Conservation (phyloP, 1,140 invertebrate genomes). For the Camponotus pennsylvanicus region DNA sequence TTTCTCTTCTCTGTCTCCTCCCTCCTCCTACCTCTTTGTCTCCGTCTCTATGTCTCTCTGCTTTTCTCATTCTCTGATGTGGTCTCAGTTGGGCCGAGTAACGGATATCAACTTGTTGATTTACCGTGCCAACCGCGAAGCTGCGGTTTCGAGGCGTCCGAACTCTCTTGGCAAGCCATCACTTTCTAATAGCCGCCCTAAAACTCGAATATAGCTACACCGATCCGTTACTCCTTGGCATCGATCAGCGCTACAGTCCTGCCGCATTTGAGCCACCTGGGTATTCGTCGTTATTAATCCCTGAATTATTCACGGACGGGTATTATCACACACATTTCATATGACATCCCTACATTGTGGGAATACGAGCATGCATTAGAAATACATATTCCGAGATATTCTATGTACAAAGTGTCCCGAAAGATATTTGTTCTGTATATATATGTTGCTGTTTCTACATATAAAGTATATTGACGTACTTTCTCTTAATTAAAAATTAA, state of each 20-base stretch:
- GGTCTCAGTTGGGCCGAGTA: slow-evolving; percentile 64
- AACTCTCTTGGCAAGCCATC: slow-evolving; percentile 77
- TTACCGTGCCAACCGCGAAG: slow-evolving; percentile 80
- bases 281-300: slow-evolving; percentile 58
- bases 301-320: slow-evolving; percentile 60
- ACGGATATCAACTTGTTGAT: slow-evolving; percentile 84
- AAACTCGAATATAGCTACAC: slow-evolving; percentile 71
- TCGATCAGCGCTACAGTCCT: slow-evolving; percentile 52
- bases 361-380: slow-evolving; percentile 35
- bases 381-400: slow-evolving; percentile 30
- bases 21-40: not conserved
- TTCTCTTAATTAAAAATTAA: not conserved
- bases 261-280: slow-evolving; percentile 26
- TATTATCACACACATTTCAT: slow-evolving; percentile 65
- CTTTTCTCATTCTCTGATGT: slow-evolving; percentile 40
- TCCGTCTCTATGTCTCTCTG: not conserved
- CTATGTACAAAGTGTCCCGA: not conserved
- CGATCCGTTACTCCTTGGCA: slow-evolving; percentile 58
- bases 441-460: not conserved
- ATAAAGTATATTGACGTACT: not conserved
- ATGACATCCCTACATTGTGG: slow-evolving; percentile 24
- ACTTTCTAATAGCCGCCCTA: slow-evolving; percentile 80
- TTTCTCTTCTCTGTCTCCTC: not conserved
- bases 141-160: slow-evolving; percentile 76
- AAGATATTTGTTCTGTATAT: not conserved